A percentile compares a stretch with the other conserved stretches of the same genome.
Evolutionary conservation across 1,140 invertebrate genomes (phyloP).

Genomic region (Drosophila nikananu): DNA sequence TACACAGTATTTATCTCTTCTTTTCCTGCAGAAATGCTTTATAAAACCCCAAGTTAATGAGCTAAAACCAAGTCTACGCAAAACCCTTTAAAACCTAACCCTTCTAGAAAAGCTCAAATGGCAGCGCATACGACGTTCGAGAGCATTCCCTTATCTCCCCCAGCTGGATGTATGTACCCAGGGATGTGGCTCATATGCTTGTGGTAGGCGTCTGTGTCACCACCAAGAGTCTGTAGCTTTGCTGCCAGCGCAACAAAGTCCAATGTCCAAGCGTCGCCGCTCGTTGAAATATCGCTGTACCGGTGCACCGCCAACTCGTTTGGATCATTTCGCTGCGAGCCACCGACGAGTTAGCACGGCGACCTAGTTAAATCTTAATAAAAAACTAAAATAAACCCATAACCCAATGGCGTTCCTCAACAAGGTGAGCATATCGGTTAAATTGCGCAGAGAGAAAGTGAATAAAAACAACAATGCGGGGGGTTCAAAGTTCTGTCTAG

Average conservation of each 20-base stretch:
- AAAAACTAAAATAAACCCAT: constrained; percentile 26
- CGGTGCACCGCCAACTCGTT: constrained; percentile 48
- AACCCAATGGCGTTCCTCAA: constrained; percentile 76
- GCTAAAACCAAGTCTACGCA: neutral
- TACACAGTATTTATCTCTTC: neutral
- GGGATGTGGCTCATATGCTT: constrained; percentile 2
- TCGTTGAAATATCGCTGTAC: constrained; percentile 24
- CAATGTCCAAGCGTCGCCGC: constrained; percentile 60
- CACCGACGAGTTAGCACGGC: constrained; percentile 49
- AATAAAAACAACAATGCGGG: neutral
- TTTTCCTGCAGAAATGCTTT: neutral
- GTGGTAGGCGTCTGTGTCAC: constrained; percentile 27
- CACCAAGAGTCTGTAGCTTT: constrained; percentile 32
- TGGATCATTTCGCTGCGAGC: constrained; percentile 59
- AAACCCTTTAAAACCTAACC: neutral
- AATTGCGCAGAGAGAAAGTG: constrained; percentile 20
- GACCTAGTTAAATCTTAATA: constrained; percentile 51
- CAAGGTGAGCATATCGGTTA: constrained; percentile 63
- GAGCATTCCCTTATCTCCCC: constrained; percentile 23
- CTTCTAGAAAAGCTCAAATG: neutral
- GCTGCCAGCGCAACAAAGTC: constrained; percentile 44
- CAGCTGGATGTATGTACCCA: constrained; percentile 1
- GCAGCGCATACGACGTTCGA: constrained; percentile 16
- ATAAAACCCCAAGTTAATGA: neutral
- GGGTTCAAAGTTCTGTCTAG: constrained; percentile 41